phyloP scores from a whole-genome alignment of 2,888 invertebrate genomes.

The Dromius quadrimaculatus region DNA sequence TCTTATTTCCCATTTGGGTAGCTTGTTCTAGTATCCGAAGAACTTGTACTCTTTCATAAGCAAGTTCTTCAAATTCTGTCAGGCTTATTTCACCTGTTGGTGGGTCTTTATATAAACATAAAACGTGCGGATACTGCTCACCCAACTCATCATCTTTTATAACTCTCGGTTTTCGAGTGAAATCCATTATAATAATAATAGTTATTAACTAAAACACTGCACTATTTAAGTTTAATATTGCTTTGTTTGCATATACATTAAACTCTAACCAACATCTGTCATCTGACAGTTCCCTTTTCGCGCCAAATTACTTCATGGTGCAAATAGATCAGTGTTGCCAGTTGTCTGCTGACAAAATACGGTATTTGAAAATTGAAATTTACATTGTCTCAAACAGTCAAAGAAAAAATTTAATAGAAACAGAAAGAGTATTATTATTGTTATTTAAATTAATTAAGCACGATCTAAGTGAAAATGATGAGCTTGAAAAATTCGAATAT shows the following conservation, averaged over 20 bases:
- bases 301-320: too few relatives aligned
- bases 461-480: too few relatives aligned
- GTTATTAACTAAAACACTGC: neutral
- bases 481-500: too few relatives aligned
- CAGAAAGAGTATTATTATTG: too few relatives aligned
- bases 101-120: conserved; percentile 83
- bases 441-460: too few relatives aligned
- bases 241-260: neutral
- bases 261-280: conserved; percentile 17
- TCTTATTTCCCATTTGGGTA: conserved; percentile 73
- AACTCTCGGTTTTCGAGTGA: conserved; percentile 16
- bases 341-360: too few relatives aligned
- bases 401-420: too few relatives aligned
- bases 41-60: conserved; percentile 85
- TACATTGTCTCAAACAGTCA: too few relatives aligned
- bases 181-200: conserved; percentile 33
- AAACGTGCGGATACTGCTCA: conserved; percentile 78
- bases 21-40: conserved; percentile 83
- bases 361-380: too few relatives aligned
- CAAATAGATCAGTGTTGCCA: too few relatives aligned
- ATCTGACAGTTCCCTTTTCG: neutral
- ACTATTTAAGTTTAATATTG: neutral
- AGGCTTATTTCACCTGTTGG: conserved; percentile 81
- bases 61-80: conserved; percentile 88
- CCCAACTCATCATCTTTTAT: conserved; percentile 62